Base-by-base conservation (phyloP, 1,140 invertebrate species). In the Temnothorax nylanderi region DNA sequence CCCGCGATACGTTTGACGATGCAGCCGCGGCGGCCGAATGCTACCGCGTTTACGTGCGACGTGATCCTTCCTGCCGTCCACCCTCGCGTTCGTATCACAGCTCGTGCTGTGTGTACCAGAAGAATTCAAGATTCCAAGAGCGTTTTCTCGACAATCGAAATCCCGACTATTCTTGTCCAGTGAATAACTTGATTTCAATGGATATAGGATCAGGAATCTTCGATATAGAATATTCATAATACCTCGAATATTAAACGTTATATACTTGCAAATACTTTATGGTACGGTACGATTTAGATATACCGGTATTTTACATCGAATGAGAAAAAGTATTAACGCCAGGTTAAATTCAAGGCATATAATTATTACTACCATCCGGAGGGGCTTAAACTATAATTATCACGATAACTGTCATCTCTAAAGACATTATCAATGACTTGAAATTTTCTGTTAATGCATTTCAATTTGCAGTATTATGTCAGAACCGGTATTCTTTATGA, bases 391-490 rank as follows among this genome's bases (percentile, higher is more conserved):
- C 13, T 11, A 58, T 56, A 72, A 82, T 82, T 74, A 58, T 47
- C 26, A 56, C 75, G 11, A 82, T 74, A 58, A 56, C 37, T 82
- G 80, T 74, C 78, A 58, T 82, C n/a, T 21, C 18, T 74, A 37
- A 82, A 82, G 67, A 74, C 41, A 82, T 82, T 82, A 82, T 74
- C 67, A 82, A 60, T 82, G 80, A 82, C 26, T 26, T 34, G 26
- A 58, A 44, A 82, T 60, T 84, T 75, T 60, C 80, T 60, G 56
- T 75, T 84, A 84, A 75, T 62, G 56, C 32, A 47, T 75, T 84
- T 84, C 41, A 56, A 84, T 49, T 49, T 84, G 32, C 41, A 47
- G 41, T 74, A 47, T 74, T 60, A 60, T 60, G 56, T 84, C 80
- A 60, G 54, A 60, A 13, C 26, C 69, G 41, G n/a, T 74, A 34